phyloP scores from a whole-genome alignment of 2,797 vertebrate species.

The Acestrorhynchus altus region DNA sequence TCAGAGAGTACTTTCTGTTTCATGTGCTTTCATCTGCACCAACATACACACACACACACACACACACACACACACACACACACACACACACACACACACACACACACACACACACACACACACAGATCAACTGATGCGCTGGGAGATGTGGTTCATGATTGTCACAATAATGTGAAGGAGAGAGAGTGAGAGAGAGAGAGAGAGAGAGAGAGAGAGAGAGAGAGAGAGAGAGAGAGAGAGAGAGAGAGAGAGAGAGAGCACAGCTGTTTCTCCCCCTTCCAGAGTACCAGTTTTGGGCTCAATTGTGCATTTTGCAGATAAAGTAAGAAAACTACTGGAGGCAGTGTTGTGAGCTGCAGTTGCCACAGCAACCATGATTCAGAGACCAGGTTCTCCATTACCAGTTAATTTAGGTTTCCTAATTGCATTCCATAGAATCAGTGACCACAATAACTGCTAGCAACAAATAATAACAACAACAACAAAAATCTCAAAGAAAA shows the following conservation, averaged over 20 bases:
- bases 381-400: conserved; percentile 99
- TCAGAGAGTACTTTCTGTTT: conserved; percentile 8
- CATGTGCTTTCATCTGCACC: conserved; percentile 15
- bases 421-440: conserved; percentile 99
- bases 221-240: not conserved
- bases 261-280: conserved; percentile 63
- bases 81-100: conserved; percentile 38
- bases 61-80: conserved; percentile 33
- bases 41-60: conserved; percentile 42
- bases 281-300: conserved; percentile 96
- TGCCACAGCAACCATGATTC: conserved; percentile 97
- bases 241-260: conserved; percentile 32
- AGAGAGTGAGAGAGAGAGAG: not conserved
- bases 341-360: conserved; percentile 96
- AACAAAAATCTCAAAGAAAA: conserved; percentile 45
- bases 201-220: not conserved
- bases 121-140: conserved; percentile 42
- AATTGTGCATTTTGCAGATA: conserved; percentile 99
- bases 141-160: conserved; percentile 71
- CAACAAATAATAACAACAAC: too few species aligned
- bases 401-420: conserved; percentile 99
- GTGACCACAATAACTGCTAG: conserved; percentile 90
- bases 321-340: conserved; percentile 99
- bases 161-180: conserved; percentile 27
- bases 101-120: conserved; percentile 46